These are phyloP conservation scores for Agonum fuliginosum DNA, from an alignment of 2,888 invertebrate species.

Conservation along the genomic window DNA sequence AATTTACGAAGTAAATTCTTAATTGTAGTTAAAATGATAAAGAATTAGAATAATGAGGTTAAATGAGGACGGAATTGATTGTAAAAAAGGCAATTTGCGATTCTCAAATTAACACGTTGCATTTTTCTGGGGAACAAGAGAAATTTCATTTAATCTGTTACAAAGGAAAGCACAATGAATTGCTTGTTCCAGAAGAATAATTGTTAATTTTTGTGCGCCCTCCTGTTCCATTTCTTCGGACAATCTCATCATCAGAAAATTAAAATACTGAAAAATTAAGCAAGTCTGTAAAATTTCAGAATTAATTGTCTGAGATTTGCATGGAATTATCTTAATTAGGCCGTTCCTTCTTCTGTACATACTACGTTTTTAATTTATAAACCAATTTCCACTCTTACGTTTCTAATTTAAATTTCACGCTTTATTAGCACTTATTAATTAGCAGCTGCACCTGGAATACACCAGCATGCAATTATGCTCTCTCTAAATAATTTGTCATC, in stretches of 20 bases:
- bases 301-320: conserved; percentile 68
- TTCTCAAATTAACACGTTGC: conserved; percentile 52
- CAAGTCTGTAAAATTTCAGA: conserved; percentile 62
- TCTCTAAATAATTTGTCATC: conserved; percentile 33
- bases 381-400: conserved; percentile 53
- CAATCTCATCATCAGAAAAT: conserved; percentile 60
- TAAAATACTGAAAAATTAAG: conserved; percentile 60
- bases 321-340: conserved; percentile 67
- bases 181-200: conserved; percentile 56
- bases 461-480: conserved; percentile 9
- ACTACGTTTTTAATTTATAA: conserved; percentile 57
- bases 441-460: conserved; percentile 39
- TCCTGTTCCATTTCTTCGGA: conserved; percentile 50
- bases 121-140: conserved; percentile 47
- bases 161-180: conserved; percentile 55
- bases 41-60: conserved; percentile 18
- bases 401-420: conserved; percentile 56
- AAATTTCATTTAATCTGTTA: conserved; percentile 50
- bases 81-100: conserved; percentile 45
- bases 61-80: conserved; percentile 42
- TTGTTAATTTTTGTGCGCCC: conserved; percentile 56
- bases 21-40: conserved; percentile 12
- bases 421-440: conserved; percentile 58
- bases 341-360: conserved; percentile 57
- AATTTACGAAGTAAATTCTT: too few relatives aligned